These are phyloP conservation scores for Cynaeus angustus DNA, from an alignment of 2,888 invertebrate species.

Conservation along the genomic window DNA sequence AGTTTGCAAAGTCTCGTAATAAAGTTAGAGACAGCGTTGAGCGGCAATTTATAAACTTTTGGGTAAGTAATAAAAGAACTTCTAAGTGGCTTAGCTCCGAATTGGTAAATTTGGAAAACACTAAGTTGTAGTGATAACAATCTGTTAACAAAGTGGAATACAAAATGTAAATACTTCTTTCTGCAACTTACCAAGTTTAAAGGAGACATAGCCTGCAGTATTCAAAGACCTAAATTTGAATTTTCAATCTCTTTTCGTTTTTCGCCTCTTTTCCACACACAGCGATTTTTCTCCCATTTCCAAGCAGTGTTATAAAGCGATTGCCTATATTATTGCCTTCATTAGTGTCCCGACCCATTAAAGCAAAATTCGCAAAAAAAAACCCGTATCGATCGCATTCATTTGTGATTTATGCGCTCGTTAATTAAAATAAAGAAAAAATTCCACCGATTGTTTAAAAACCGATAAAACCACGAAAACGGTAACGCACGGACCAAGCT, in stretches of 20 bases:
- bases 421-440: constrained; percentile 26
- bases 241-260: too few species aligned
- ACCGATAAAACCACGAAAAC: constrained; percentile 3
- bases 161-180: background rate
- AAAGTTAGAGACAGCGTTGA: constrained; percentile 1
- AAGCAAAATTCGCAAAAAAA: background rate
- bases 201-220: too few species aligned
- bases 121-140: constrained; percentile 7
- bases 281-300: constrained; percentile 16
- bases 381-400: constrained; percentile 1
- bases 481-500: background rate
- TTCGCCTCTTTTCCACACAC: too few species aligned
- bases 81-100: constrained; percentile 9
- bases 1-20: background rate
- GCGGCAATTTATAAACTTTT: constrained; percentile 17
- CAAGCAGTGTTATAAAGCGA: constrained; percentile 24
- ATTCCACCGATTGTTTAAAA: background rate
- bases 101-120: constrained; percentile 20
- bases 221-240: too few species aligned
- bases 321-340: constrained; percentile 17
- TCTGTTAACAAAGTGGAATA: background rate
- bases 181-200: too few species aligned
- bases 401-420: background rate
- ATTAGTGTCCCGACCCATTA: constrained; percentile 11
- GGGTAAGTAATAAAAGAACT: constrained; percentile 19